These are phyloP conservation scores for Macrobrachium nipponense DNA, from an alignment of 1,140 invertebrate genomes.

Conservation along the genomic window DNA sequence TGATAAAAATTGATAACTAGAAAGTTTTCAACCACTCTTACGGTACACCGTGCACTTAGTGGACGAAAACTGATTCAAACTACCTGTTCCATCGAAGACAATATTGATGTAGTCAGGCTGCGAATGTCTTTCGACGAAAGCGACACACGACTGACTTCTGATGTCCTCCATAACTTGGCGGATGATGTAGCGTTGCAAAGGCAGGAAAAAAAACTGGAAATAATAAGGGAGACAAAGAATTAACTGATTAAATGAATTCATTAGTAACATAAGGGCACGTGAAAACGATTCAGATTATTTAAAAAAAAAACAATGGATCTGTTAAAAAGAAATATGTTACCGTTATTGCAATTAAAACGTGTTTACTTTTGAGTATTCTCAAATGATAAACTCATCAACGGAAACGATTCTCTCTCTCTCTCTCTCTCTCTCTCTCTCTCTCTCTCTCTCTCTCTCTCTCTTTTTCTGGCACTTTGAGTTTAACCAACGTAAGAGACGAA, in stretches of 20 bases:
- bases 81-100: slow-evolving; percentile 55
- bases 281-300: too few species aligned
- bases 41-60: not conserved
- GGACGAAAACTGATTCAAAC: not conserved
- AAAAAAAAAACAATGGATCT: too few species aligned
- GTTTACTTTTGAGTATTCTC: too few species aligned
- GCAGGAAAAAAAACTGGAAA: slow-evolving; percentile 45
- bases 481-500: too few species aligned
- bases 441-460: too few species aligned
- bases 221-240: not conserved
- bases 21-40: not conserved
- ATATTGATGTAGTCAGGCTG: slow-evolving; percentile 57
- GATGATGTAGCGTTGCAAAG: slow-evolving; percentile 46
- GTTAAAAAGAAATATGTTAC: too few species aligned
- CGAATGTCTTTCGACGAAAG: slow-evolving; percentile 39
- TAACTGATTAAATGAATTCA: not conserved
- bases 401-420: too few species aligned
- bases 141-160: slow-evolving; percentile 45
- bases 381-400: too few species aligned
- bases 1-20: too few species aligned
- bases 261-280: not conserved
- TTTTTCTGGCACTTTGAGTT: too few species aligned
- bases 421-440: too few species aligned
- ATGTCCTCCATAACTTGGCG: slow-evolving; percentile 56
- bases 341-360: too few species aligned